These are phyloP conservation scores for Xiphophorus couchianus DNA, from an alignment of 2,113 vertebrate genomes.

Conservation along the genomic window DNA sequence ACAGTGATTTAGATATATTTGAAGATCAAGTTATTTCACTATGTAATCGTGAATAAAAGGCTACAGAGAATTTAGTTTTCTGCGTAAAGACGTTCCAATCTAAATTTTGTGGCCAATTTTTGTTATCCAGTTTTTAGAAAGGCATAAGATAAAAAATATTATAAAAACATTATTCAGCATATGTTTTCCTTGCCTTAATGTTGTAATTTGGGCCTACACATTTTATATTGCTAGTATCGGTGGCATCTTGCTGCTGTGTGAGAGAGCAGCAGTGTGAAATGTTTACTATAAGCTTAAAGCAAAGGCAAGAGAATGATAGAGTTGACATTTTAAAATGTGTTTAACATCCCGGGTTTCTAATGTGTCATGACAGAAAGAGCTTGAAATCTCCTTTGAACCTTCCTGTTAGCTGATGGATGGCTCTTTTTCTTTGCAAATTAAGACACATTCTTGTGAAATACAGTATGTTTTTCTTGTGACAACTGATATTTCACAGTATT, in stretches of 20 bases:
- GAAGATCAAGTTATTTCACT: too few relatives aligned
- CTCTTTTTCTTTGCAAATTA: not conserved
- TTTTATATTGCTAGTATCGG: not conserved
- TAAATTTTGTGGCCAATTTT: not conserved
- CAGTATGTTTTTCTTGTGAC: not conserved
- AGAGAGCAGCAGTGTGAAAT: not conserved
- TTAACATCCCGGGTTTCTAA: not conserved
- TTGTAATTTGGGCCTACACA: not conserved
- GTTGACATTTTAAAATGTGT: not conserved
- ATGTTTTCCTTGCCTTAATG: not conserved
- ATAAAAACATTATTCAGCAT: too few relatives aligned
- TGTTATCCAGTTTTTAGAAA: not conserved
- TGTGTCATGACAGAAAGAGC: not conserved
- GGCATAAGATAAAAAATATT: not conserved
- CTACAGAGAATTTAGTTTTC: too few relatives aligned
- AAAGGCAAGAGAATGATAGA: too few relatives aligned
- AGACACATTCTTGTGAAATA: too few relatives aligned
- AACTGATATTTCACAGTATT: not conserved
- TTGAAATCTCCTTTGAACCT: not conserved
- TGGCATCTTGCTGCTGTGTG: not conserved
- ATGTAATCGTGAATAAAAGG: not conserved
- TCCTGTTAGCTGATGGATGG: not conserved
- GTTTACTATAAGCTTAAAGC: too few relatives aligned
- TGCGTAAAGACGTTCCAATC: too few relatives aligned
- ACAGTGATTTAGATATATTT: too few relatives aligned